These are phyloP conservation scores for Meteorus sp. DNA, from an alignment of 1,140 invertebrate genomes.

Conservation along the genomic window DNA sequence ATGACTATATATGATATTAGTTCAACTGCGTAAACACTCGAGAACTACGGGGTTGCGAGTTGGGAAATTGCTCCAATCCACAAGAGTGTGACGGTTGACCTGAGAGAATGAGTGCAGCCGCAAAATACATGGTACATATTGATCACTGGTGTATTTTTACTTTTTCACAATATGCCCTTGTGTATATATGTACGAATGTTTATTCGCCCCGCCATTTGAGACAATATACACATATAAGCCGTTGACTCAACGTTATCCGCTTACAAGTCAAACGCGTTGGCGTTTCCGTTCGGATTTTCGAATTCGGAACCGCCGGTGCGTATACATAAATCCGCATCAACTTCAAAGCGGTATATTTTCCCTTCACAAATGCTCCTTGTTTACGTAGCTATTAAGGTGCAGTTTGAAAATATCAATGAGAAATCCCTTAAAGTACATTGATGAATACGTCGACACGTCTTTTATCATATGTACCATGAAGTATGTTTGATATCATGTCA, in stretches of 20 bases:
- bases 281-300: constrained; percentile 50
- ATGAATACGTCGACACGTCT: no score
- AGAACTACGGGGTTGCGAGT: constrained; percentile 7
- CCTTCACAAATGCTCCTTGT: constrained; percentile 36
- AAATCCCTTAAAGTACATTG: background rate
- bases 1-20: constrained; percentile 28
- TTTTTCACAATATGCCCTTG: no score
- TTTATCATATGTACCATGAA: no score
- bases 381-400: constrained; percentile 58
- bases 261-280: constrained; percentile 55
- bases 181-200: background rate
- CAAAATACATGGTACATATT: constrained; percentile 13
- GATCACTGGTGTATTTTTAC: no score
- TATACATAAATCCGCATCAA: constrained; percentile 40
- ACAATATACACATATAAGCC: constrained; percentile 57
- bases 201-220: constrained; percentile 39
- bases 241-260: constrained; percentile 58
- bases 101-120: constrained; percentile 6
- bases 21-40: constrained; percentile 55
- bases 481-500: no score
- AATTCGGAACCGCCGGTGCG: constrained; percentile 35
- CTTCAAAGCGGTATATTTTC: constrained; percentile 46
- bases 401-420: constrained; percentile 45
- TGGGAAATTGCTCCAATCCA: constrained; percentile 25
- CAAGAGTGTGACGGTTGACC: background rate